Evolutionary conservation across 2,888 invertebrate species (phyloP).

Genomic region (Cinara cedri): DNA sequence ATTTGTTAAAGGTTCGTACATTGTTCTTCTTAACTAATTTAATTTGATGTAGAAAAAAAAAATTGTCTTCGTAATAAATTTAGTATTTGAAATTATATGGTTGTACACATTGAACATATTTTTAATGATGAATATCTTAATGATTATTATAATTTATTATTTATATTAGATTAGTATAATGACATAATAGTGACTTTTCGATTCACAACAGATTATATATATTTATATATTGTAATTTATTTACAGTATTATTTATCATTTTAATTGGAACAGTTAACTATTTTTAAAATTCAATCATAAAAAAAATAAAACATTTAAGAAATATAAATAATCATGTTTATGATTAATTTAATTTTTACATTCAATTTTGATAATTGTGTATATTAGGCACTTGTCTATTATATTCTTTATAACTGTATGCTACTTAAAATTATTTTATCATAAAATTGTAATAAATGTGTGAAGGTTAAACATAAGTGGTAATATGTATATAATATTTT

Average conservation of each 20-base stretch:
- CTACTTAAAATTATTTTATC: neutral
- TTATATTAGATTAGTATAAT: neutral
- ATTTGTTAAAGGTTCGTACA: no score
- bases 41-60: neutral
- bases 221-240: neutral
- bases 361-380: neutral
- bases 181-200: neutral
- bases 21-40: no score
- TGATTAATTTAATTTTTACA: neutral
- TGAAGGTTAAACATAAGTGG: slow-evolving; percentile 23
- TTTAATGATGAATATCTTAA: neutral
- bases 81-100: neutral
- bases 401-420: neutral
- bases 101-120: no score
- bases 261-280: no score
- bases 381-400: neutral
- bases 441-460: neutral
- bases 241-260: slow-evolving; percentile 9
- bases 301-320: neutral
- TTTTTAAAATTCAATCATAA: neutral
- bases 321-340: neutral
- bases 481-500: neutral
- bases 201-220: neutral
- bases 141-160: neutral
- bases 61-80: neutral